These are phyloP conservation scores for Nothobranchius kuhntae DNA, from an alignment of 2,113 vertebrate genomes.

Conservation along the genomic window DNA sequence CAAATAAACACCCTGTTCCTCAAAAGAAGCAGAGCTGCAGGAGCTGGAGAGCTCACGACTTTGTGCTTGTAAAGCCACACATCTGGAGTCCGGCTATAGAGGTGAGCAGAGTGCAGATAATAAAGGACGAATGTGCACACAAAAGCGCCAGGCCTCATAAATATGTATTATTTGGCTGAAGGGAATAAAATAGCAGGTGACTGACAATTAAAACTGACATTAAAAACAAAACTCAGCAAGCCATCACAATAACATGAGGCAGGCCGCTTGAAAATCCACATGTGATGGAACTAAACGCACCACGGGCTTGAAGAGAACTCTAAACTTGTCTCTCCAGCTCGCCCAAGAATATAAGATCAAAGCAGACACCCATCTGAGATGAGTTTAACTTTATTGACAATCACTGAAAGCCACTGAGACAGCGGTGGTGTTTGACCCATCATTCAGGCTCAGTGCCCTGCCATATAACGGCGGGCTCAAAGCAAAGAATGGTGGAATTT, in stretches of 20 bases:
- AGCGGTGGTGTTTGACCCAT: slow-evolving; percentile 48
- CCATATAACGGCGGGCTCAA: slow-evolving; percentile 33
- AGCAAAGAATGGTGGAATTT: slow-evolving; percentile 4
- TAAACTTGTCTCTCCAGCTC: slow-evolving; percentile 29
- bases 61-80: slow-evolving; percentile 48
- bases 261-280: slow-evolving; percentile 35
- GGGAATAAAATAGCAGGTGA: slow-evolving; percentile 47
- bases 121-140: slow-evolving; percentile 69
- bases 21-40: not conserved
- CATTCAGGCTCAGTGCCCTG: slow-evolving; percentile 35
- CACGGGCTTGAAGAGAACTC: slow-evolving; percentile 19
- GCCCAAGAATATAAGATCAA: slow-evolving; percentile 51
- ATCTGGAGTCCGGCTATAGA: slow-evolving; percentile 66
- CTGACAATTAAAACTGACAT: slow-evolving; percentile 61
- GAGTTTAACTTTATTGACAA: slow-evolving; percentile 60
- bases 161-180: slow-evolving; percentile 61
- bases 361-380: slow-evolving; percentile 65
- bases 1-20: slow-evolving; percentile 59
- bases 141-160: slow-evolving; percentile 65
- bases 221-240: slow-evolving; percentile 52
- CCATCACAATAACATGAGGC: slow-evolving; percentile 41
- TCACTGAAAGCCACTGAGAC: slow-evolving; percentile 48
- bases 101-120: slow-evolving; percentile 52
- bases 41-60: slow-evolving; percentile 31
- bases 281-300: slow-evolving; percentile 25